Conservation (phyloP, 2,797 vertebrate genomes). For the Synaphobranchus kaupii region DNA sequence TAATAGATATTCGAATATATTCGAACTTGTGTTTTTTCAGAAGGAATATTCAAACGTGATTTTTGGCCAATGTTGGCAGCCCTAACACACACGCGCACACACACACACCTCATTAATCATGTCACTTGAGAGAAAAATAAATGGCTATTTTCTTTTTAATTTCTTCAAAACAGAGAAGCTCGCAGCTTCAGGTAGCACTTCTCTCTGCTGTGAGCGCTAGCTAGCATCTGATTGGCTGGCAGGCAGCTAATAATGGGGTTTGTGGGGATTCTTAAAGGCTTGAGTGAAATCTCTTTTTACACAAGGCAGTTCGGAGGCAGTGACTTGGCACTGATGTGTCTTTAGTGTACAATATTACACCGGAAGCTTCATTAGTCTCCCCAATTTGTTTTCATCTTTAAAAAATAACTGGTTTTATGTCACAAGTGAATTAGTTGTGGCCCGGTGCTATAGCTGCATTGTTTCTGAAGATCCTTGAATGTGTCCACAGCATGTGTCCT, state of each 20-base stretch:
- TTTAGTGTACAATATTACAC: not conserved
- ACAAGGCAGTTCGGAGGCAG: not conserved
- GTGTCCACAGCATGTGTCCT: not conserved
- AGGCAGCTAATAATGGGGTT: not conserved
- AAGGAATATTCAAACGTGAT: too few relatives aligned
- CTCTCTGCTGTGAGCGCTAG: not conserved
- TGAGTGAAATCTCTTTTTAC: not conserved
- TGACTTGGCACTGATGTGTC: not conserved
- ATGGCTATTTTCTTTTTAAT: not conserved
- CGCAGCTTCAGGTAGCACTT: not conserved
- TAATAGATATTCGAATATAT: too few relatives aligned
- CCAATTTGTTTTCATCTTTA: not conserved
- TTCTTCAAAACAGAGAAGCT: not conserved
- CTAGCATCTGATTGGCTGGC: not conserved
- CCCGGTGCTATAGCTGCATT: not conserved
- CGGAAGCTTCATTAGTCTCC: not conserved
- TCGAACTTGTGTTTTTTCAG: too few relatives aligned
- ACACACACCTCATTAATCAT: not conserved
- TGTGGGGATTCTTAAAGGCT: not conserved
- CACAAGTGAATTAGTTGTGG: not conserved
- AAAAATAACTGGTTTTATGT: not conserved
- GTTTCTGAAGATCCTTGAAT: not conserved
- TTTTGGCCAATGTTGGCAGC: too few relatives aligned
- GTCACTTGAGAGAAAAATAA: not conserved
- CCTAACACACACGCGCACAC: not conserved